Conservation (phyloP, 30 jellyfish, hydroid and myxozoan genomes). For the Rhopilema esculentum region DNA sequence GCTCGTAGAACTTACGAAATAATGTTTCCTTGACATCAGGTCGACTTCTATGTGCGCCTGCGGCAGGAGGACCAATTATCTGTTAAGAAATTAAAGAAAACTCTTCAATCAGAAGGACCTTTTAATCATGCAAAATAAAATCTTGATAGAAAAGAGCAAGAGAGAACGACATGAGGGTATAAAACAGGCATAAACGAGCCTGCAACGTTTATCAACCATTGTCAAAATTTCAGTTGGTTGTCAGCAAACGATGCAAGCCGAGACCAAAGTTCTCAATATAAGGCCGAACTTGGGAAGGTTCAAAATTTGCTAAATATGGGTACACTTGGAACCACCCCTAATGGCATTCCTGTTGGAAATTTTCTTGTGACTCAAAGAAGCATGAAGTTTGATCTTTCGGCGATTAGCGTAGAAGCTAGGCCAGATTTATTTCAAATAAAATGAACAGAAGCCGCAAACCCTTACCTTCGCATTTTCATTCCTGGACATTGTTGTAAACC, state of each 20-base stretch:
- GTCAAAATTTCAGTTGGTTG: too few relatives aligned
- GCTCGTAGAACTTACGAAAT: constrained; percentile 85
- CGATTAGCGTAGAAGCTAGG: background rate
- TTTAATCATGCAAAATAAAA: background rate
- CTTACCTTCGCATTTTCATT: constrained; percentile 87
- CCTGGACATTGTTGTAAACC: constrained; percentile 84
- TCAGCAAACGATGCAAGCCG: background rate
- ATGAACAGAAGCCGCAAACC: background rate
- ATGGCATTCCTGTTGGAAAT: background rate
- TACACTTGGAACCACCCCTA: background rate
- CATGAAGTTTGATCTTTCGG: background rate
- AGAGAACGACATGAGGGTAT: too few relatives aligned
- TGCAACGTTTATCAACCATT: too few relatives aligned
- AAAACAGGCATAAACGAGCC: too few relatives aligned
- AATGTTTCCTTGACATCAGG: constrained; percentile 88
- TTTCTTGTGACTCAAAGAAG: background rate
- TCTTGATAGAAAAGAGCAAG: background rate
- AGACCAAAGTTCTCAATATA: too few relatives aligned
- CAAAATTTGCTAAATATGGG: background rate
- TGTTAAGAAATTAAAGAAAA: constrained; percentile 5
- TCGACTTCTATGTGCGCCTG: constrained; percentile 91
- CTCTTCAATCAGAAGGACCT: background rate
- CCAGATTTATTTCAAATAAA: background rate
- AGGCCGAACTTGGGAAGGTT: background rate
- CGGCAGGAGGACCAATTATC: constrained; percentile 97